phyloP scores from a whole-genome alignment of 2,888 invertebrate genomes.

The Drosophila picticornis region DNA sequence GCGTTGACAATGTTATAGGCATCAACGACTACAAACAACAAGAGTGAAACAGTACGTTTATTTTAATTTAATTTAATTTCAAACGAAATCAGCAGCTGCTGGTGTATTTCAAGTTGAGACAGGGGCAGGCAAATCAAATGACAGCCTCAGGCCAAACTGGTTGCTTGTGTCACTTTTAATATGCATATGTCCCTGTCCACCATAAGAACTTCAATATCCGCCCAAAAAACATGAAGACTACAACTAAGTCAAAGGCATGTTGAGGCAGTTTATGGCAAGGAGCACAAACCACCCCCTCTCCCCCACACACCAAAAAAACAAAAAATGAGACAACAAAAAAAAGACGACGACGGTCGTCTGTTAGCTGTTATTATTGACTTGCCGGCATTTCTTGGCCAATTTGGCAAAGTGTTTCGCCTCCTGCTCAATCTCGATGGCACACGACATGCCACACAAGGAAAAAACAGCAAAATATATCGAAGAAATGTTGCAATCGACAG shows the following conservation, averaged over 20 bases:
- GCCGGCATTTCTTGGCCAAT: conserved; percentile 74
- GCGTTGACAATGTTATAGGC: not conserved
- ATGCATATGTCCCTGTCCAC: conserved; percentile 14
- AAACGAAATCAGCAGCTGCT: conserved; percentile 14
- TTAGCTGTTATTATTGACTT: conserved; percentile 59
- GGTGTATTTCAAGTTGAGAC: conserved; percentile 17
- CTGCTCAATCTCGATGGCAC: conserved; percentile 25
- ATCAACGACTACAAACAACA: conserved; percentile 11
- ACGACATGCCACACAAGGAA: conserved; percentile 51
- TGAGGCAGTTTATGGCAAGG: conserved; percentile 2
- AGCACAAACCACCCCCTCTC: too few species aligned
- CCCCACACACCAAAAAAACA: conserved; percentile 17
- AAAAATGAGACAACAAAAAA: conserved; percentile 11
- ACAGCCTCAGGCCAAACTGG: conserved; percentile 26
- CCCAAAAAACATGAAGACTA: conserved; percentile 11
- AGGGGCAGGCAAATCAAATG: conserved; percentile 69
- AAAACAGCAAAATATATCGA: conserved; percentile 2
- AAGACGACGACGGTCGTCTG: conserved; percentile 51
- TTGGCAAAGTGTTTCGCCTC: conserved; percentile 75
- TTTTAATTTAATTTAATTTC: conserved; percentile 72
- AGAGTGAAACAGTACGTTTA: conserved; percentile 31
- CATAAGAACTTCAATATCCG: conserved; percentile 15
- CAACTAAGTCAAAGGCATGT: conserved; percentile 8
- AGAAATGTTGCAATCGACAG: conserved; percentile 69
- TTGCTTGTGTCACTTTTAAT: conserved; percentile 3